Conservation (phyloP, 2,888 invertebrate species). For the Uloborus plumipes region DNA sequence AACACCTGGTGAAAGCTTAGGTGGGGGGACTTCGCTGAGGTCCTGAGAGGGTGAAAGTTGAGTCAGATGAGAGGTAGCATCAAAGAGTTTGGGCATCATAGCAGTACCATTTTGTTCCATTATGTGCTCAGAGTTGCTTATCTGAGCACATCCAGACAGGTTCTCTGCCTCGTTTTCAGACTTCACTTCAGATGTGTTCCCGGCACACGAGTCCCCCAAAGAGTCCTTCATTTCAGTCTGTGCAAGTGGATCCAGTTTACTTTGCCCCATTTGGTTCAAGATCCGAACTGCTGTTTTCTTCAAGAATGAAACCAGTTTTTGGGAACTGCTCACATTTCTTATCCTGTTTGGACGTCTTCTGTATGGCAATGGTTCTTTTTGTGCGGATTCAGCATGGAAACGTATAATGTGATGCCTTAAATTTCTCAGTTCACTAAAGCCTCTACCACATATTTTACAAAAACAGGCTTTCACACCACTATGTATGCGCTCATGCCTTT, state of each 20-base stretch:
- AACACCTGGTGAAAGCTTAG: slow-evolving; percentile 49
- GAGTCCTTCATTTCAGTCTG: slow-evolving; percentile 20
- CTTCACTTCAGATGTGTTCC: background rate
- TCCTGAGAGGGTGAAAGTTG: slow-evolving; percentile 49
- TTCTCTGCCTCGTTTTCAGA: slow-evolving; percentile 30
- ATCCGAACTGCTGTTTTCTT: slow-evolving; percentile 65
- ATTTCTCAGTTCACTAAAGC: slow-evolving; percentile 71
- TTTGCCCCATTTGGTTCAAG: slow-evolving; percentile 62
- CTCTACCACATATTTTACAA: slow-evolving; percentile 71
- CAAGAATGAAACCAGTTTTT: slow-evolving; percentile 62
- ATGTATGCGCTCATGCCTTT: slow-evolving; percentile 72
- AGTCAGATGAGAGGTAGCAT: slow-evolving; percentile 55
- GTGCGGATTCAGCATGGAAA: slow-evolving; percentile 69
- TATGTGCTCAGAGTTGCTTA: background rate
- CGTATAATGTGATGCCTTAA: slow-evolving; percentile 71
- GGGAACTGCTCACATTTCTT: slow-evolving; percentile 57
- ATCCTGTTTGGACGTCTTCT: slow-evolving; percentile 56
- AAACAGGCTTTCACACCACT: slow-evolving; percentile 71
- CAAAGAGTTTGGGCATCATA: slow-evolving; percentile 51
- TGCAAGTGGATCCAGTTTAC: slow-evolving; percentile 41
- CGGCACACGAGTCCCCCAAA: background rate
- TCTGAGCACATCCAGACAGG: background rate
- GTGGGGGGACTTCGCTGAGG: slow-evolving; percentile 48
- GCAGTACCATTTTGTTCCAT: slow-evolving; percentile 23
- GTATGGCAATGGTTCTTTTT: slow-evolving; percentile 66